Conservation (phyloP, 2,797 vertebrate genomes). For the Sparidentex hasta region DNA sequence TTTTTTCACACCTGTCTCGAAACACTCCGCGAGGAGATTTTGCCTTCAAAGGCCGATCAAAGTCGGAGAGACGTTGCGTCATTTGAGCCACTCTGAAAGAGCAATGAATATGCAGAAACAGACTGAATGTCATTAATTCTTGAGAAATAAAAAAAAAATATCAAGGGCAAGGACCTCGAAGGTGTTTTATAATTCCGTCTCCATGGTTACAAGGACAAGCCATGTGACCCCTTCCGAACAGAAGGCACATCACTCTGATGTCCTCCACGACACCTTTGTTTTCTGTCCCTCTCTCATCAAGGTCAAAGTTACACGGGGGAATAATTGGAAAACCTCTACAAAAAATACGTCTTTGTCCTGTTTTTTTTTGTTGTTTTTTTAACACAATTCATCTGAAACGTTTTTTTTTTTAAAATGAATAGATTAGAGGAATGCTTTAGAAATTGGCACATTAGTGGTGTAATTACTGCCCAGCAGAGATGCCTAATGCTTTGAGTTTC, state of each 20-base stretch:
- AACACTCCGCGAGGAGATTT: background rate
- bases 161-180: conserved; percentile 51
- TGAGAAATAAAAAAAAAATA: conserved; percentile 44
- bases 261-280: conserved; percentile 35
- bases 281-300: conserved; percentile 18
- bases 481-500: conserved; percentile 51
- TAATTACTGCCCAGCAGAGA: conserved; percentile 69
- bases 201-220: conserved; percentile 51
- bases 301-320: conserved; percentile 32
- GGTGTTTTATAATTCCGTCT: conserved; percentile 48
- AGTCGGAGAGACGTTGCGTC: conserved; percentile 49
- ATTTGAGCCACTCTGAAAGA: conserved; percentile 39
- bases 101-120: conserved; percentile 40
- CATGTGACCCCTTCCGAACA: conserved; percentile 41
- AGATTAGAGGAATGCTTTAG: conserved; percentile 46
- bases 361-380: background rate
- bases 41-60: conserved; percentile 48
- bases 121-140: conserved; percentile 52
- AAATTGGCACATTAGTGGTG: conserved; percentile 59
- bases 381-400: conserved; percentile 31
- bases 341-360: conserved; percentile 29
- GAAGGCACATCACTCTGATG: conserved; percentile 29
- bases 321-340: conserved; percentile 22
- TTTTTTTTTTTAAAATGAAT: conserved; percentile 20
- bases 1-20: background rate